Evolutionary conservation across 2,888 invertebrate genomes (phyloP), one percentile per base, ranked within the genome.

Genomic region (Thecophora atra): DNA sequence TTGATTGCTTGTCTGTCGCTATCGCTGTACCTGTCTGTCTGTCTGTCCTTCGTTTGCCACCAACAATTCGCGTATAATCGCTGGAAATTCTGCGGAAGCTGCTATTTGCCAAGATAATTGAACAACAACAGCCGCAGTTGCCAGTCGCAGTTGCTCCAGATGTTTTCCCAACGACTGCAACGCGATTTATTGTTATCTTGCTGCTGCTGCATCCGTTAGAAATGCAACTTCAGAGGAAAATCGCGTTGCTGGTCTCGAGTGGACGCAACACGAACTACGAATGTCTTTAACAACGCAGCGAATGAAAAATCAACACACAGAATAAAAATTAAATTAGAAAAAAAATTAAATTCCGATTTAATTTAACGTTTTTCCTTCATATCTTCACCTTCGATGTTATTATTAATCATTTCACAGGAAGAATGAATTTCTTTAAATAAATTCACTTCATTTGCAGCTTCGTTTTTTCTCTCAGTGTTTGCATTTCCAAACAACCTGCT

Each of bases 71-170:
- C 67, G 52, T 62, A 37, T 72, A 72, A 63, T 67, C 67, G 65
- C 51, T 70, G 47, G 37, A 70, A 76, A 72, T 73, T 73, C 73
- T 73, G 77, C 78, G 78, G 78, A 78, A 78, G 77, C 77, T 76
- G 72, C 78, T 75, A 77, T 75, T 76, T 75, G 26, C 28, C 75
- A 71, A 75, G 73, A 75, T 78, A 78, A 77, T 78, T 78, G 75
- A 37, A 68, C 47, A 19, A 24, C 24, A n/a, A 17, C 47, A 47
- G 47, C 47, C 6, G n/a, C 47, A 47, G 17, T 13, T 28, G 4
- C 58, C 30, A 52, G 21, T 26, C 37, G 54, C 21, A 30, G 69
- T 28, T 63, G 70, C 70, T 63, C 62, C 62, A 70, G 62, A 62
- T 70, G 62, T 63, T 70, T 69, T 15, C 69, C 44, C 69, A 44